Evolutionary conservation across 2,113 vertebrate species (phyloP).

Genomic region (Ibidorhyncha struthersii): DNA sequence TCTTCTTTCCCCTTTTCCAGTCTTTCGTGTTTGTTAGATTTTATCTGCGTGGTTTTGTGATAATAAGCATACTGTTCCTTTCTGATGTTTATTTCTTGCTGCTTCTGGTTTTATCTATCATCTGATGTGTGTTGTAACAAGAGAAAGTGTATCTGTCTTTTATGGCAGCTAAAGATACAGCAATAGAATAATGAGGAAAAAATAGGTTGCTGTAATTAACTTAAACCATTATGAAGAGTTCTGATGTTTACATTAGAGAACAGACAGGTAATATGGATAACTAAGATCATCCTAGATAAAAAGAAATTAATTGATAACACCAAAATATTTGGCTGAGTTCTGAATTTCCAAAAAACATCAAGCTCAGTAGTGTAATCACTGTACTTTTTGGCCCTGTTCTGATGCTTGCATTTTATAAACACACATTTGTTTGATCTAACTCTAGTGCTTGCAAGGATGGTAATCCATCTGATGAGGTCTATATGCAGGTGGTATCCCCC

Average conservation of each 20-base stretch:
- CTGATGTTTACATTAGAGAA: background rate
- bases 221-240: background rate
- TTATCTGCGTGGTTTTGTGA: slow-evolving; percentile 5
- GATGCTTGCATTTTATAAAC: background rate
- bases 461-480: background rate
- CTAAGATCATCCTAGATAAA: background rate
- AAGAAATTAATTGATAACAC: background rate
- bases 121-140: slow-evolving; percentile 16
- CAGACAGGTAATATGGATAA: background rate
- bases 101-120: slow-evolving; percentile 8
- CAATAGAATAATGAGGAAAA: background rate
- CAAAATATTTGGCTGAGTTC: background rate
- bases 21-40: background rate
- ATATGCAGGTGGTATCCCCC: background rate
- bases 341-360: background rate
- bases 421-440: background rate
- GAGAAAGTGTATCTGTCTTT: slow-evolving; percentile 1
- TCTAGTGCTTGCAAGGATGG: background rate
- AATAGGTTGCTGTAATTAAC: background rate
- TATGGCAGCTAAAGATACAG: slow-evolving; percentile 27
- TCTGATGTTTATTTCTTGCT: slow-evolving; percentile 33
- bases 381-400: background rate
- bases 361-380: background rate
- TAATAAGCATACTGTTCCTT: slow-evolving; percentile 24
- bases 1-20: background rate